Percentiles rank a stretch among this genome's conserved stretches.
Evolutionary conservation across 2,113 vertebrate species (phyloP).

Genomic region (Callionymus lyra): DNA sequence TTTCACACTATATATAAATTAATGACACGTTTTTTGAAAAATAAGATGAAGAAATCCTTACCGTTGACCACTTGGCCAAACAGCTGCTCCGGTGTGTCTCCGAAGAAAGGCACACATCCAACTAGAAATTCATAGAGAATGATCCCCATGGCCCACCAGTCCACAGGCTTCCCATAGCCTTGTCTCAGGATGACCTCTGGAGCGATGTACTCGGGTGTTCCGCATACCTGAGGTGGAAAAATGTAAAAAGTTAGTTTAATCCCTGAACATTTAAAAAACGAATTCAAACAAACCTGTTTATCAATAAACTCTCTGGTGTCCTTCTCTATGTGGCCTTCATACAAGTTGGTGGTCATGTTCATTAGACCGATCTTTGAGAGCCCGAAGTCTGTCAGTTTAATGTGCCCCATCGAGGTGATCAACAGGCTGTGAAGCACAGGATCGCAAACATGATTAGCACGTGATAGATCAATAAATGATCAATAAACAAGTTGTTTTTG

Average conservation of each 20-base stretch:
- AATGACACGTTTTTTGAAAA: no score
- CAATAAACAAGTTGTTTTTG: neutral
- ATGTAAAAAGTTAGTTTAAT: neutral
- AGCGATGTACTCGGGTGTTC: constrained; percentile 93
- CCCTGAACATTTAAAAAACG: no score
- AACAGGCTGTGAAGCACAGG: constrained; percentile 70
- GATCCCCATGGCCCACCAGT: constrained; percentile 97
- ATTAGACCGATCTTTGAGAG: constrained; percentile 92
- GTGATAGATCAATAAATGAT: neutral
- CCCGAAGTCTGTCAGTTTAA: constrained; percentile 92
- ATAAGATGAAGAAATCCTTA: constrained; percentile 48
- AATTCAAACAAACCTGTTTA: constrained; percentile 78
- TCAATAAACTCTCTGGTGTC: constrained; percentile 90
- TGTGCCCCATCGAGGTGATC: constrained; percentile 93
- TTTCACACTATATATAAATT: no score
- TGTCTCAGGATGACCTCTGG: constrained; percentile 90
- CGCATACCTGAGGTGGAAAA: constrained; percentile 73
- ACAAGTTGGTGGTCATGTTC: constrained; percentile 96
- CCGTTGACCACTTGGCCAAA: constrained; percentile 94
- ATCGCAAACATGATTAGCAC: constrained; percentile 5
- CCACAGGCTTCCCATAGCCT: constrained; percentile 90
- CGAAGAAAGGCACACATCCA: constrained; percentile 93
- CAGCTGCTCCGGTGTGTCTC: constrained; percentile 89
- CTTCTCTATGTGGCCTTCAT: constrained; percentile 91
- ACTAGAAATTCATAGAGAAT: constrained; percentile 90